A percentile compares a stretch with the other conserved stretches of the same genome.
phyloP scores from a whole-genome alignment of 2,888 invertebrate species.

The Synanthedon tipuliformis region DNA sequence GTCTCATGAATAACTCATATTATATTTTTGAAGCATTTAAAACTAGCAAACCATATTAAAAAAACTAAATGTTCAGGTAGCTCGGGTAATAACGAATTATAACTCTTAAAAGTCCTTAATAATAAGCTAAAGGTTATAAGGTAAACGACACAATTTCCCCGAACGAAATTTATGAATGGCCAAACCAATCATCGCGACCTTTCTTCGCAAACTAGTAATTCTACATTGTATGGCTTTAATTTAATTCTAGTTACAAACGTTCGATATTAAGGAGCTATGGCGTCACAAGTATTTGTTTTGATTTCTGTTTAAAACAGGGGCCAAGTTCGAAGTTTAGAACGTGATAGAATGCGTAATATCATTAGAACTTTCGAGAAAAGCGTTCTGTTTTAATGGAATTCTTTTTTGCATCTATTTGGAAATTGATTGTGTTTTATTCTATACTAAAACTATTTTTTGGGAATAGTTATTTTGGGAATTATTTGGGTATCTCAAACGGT shows the following conservation, averaged over 20 bases:
- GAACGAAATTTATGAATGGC: background rate
- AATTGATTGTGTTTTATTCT: too few species aligned
- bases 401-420: background rate
- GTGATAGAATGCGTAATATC: slow-evolving; percentile 1
- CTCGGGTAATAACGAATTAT: too few species aligned
- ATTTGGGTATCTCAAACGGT: too few species aligned
- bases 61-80: too few species aligned
- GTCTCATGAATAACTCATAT: too few species aligned
- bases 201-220: background rate
- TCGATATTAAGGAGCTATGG: background rate
- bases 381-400: slow-evolving; percentile 1
- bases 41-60: too few species aligned
- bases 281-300: background rate
- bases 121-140: too few species aligned
- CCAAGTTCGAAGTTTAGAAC: slow-evolving; percentile 2
- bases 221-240: background rate
- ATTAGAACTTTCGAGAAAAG: slow-evolving; percentile 4
- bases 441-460: too few species aligned
- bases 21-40: too few species aligned
- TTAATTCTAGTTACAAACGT: background rate
- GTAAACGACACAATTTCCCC: too few species aligned
- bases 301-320: slow-evolving; percentile 3
- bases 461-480: too few species aligned
- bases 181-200: background rate
- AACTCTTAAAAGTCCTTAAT: too few species aligned